Conservation (phyloP, 2,113 vertebrate species). For the Circaetus gallicus region DNA sequence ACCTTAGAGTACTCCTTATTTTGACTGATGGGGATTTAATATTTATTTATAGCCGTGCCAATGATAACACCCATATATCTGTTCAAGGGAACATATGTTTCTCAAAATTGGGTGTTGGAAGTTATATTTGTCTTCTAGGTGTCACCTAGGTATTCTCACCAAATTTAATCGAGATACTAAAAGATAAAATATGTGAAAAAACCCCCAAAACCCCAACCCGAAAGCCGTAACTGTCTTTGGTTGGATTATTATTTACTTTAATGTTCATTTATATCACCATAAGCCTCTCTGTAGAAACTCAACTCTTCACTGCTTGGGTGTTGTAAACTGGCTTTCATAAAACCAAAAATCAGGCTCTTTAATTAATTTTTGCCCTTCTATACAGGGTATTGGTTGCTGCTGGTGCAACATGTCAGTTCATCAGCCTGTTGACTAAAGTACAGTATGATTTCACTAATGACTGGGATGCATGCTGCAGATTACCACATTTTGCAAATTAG, state of each 20-base stretch:
- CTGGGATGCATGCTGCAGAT: slow-evolving; percentile 41
- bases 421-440: slow-evolving; percentile 38
- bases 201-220: background rate
- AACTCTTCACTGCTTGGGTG: background rate
- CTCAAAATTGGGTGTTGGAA: slow-evolving; percentile 12
- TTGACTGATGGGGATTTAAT: slow-evolving; percentile 29
- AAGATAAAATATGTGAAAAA: background rate
- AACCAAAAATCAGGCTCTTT: background rate
- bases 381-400: background rate
- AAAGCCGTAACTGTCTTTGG: background rate
- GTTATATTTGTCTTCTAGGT: slow-evolving; percentile 32
- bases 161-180: background rate
- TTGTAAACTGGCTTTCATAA: background rate
- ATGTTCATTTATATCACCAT: background rate
- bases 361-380: background rate
- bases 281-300: background rate
- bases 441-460: slow-evolving; percentile 47
- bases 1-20: slow-evolving; percentile 2
- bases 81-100: background rate
- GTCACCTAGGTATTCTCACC: background rate
- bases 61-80: slow-evolving; percentile 25
- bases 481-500: slow-evolving; percentile 59
- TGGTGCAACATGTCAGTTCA: slow-evolving; percentile 11
- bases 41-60: slow-evolving; percentile 11
- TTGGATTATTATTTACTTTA: background rate